Conservation (phyloP, 2,888 invertebrate species). For the Drosophila villosipedis region DNA sequence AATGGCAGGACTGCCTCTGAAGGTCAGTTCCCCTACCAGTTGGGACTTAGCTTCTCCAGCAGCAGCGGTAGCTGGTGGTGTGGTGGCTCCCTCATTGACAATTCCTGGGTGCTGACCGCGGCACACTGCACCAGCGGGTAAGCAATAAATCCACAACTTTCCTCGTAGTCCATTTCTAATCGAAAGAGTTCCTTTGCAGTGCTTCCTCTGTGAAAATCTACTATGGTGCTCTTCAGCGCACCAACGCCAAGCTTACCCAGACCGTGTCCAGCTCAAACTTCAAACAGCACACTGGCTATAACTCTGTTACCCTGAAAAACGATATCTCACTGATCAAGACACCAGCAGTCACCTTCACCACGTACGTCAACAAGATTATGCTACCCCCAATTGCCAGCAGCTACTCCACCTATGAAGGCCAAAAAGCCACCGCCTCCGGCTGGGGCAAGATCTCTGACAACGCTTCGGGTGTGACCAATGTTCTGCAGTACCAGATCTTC, state of each 20-base stretch:
- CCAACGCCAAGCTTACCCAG: constrained; percentile 60
- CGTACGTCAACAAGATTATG: constrained; percentile 44
- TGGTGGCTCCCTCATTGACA: constrained; percentile 76
- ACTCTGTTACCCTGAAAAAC: constrained; percentile 60
- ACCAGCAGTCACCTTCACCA: constrained; percentile 42
- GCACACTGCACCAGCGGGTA: constrained; percentile 80
- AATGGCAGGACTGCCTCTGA: constrained; percentile 67
- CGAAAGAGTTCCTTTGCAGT: constrained; percentile 41
- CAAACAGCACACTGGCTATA: constrained; percentile 83
- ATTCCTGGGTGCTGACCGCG: constrained; percentile 72
- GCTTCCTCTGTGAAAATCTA: constrained; percentile 63
- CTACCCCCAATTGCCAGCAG: constrained; percentile 57
- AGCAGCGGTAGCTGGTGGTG: constrained; percentile 70
- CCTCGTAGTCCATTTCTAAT: neutral
- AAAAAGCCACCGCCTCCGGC: constrained; percentile 83
- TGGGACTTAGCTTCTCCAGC: constrained; percentile 70
- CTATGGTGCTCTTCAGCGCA: constrained; percentile 75
- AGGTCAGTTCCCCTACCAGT: constrained; percentile 78
- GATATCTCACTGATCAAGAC: constrained; percentile 80
- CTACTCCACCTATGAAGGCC: constrained; percentile 79
- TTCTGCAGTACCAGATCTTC: constrained; percentile 79
- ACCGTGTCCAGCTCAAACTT: constrained; percentile 67
- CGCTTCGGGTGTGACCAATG: constrained; percentile 58
- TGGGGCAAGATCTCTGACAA: constrained; percentile 84
- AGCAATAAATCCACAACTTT: constrained; percentile 17